phyloP scores from a whole-genome alignment of 2,888 invertebrate species.

The Encarsia formosa region DNA sequence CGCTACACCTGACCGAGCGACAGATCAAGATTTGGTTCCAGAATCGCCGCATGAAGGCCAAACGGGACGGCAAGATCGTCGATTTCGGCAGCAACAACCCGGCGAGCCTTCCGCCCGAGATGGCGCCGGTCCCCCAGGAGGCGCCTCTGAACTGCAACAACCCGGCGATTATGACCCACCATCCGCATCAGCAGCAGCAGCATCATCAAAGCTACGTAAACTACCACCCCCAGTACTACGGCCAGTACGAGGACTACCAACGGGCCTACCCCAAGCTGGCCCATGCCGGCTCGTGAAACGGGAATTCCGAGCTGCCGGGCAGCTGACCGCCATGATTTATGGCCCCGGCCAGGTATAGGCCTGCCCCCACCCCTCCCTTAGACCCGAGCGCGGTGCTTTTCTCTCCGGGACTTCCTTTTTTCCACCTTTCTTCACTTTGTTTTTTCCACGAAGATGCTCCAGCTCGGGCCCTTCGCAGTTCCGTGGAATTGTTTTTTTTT shows the following conservation, averaged over 20 bases:
- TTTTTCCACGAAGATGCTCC: too few relatives aligned
- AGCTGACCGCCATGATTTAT: conserved; percentile 39
- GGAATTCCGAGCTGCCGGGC: conserved; percentile 41
- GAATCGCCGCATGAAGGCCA: conserved; percentile 94
- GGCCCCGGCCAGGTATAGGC: conserved; percentile 8
- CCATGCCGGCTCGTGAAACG: conserved; percentile 36
- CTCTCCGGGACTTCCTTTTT: not conserved
- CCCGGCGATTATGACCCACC: not conserved
- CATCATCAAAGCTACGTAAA: conserved; percentile 20
- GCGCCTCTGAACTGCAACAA: not conserved
- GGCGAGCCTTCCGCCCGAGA: not conserved
- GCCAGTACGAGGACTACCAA: conserved; percentile 27
- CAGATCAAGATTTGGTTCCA: conserved; percentile 99
- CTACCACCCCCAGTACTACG: conserved; percentile 19
- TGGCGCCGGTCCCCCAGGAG: not conserved
- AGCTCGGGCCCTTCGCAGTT: too few relatives aligned
- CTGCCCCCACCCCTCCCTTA: too few relatives aligned
- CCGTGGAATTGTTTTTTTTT: too few relatives aligned
- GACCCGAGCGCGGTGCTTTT: too few relatives aligned
- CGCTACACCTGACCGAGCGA: conserved; percentile 90
- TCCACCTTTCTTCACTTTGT: not conserved
- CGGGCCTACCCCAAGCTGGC: conserved; percentile 32
- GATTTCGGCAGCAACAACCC: not conserved
- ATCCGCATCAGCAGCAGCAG: conserved; percentile 32
- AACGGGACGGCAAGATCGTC: conserved; percentile 64